Evolutionary conservation across 1,140 invertebrate species (phyloP).

Genomic region (Drosophila persimilis): DNA sequence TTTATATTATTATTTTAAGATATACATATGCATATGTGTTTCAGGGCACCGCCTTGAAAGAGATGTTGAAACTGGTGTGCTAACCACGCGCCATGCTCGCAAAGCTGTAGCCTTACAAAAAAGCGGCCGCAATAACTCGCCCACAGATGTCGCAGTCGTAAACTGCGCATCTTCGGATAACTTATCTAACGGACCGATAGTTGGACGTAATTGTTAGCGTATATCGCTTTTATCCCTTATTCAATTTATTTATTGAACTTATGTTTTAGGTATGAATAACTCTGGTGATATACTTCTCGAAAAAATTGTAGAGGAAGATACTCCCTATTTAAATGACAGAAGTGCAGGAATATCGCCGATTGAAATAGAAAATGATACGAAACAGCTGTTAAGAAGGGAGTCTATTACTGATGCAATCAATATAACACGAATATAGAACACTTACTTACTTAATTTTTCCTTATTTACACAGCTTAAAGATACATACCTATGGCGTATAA

Average conservation of each 20-base stretch:
- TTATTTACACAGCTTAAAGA: slow-evolving; percentile 36
- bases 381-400: slow-evolving; percentile 70
- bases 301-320: slow-evolving; percentile 78
- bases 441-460: slow-evolving; percentile 18
- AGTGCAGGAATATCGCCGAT: slow-evolving; percentile 76
- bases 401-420: slow-evolving; percentile 73
- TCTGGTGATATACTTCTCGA: slow-evolving; percentile 71
- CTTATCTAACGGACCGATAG: slow-evolving; percentile 60
- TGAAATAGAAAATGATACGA: slow-evolving; percentile 79
- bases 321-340: slow-evolving; percentile 71
- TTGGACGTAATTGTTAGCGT: slow-evolving; percentile 54
- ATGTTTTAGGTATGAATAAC: slow-evolving; percentile 54
- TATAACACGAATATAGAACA: slow-evolving; percentile 73
- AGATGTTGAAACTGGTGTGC: slow-evolving; percentile 91
- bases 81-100: slow-evolving; percentile 88
- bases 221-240: background rate
- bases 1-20: background rate
- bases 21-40: background rate
- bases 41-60: slow-evolving; percentile 89
- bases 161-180: slow-evolving; percentile 55
- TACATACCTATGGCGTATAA: slow-evolving; percentile 25
- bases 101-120: slow-evolving; percentile 83
- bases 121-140: slow-evolving; percentile 50
- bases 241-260: slow-evolving; percentile 1
- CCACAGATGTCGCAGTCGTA: slow-evolving; percentile 73